phyloP scores from a whole-genome alignment of 2,888 invertebrate genomes.

The Lucinisca nassula region DNA sequence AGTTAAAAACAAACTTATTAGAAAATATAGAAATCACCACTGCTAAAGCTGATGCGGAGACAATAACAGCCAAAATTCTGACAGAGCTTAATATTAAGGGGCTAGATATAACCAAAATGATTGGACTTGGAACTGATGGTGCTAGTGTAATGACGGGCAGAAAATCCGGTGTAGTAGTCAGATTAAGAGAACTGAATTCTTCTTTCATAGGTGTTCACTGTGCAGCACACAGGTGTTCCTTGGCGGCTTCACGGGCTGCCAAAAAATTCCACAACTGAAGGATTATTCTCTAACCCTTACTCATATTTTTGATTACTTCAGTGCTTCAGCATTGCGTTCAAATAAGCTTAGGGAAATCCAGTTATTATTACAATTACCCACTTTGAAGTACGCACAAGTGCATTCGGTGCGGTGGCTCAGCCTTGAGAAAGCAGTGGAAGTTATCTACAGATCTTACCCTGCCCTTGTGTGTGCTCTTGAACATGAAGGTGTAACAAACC shows the following conservation, averaged over 20 bases:
- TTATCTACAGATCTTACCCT: constrained; percentile 58
- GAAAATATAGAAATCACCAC: constrained; percentile 18
- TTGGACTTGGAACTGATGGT: constrained; percentile 52
- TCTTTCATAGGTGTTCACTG: constrained; percentile 47
- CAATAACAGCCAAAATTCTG: constrained; percentile 29
- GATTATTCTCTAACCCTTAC: constrained; percentile 20
- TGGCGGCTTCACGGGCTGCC: constrained; percentile 52
- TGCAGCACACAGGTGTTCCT: constrained; percentile 41
- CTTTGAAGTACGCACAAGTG: constrained; percentile 54
- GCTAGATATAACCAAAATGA: constrained; percentile 44
- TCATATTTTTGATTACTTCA: constrained; percentile 41
- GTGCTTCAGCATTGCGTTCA: constrained; percentile 43
- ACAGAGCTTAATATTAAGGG: constrained; percentile 37
- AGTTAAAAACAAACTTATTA: constrained; percentile 7
- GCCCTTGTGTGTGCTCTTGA: constrained; percentile 51
- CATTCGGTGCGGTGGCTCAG: constrained; percentile 65
- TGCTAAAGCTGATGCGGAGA: constrained; percentile 24
- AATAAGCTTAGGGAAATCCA: constrained; percentile 56
- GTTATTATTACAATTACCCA: constrained; percentile 44
- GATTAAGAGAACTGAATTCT: constrained; percentile 28
- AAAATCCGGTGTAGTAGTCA: constrained; percentile 34
- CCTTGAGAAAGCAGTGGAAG: constrained; percentile 57
- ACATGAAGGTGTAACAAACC: constrained; percentile 42
- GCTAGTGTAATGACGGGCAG: constrained; percentile 56
- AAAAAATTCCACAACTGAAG: constrained; percentile 23